A percentile compares a stretch with the other conserved stretches of the same genome.
These are phyloP conservation scores for Philonicus albiceps DNA, from an alignment of 2,888 invertebrate genomes.

Conservation along the genomic window DNA sequence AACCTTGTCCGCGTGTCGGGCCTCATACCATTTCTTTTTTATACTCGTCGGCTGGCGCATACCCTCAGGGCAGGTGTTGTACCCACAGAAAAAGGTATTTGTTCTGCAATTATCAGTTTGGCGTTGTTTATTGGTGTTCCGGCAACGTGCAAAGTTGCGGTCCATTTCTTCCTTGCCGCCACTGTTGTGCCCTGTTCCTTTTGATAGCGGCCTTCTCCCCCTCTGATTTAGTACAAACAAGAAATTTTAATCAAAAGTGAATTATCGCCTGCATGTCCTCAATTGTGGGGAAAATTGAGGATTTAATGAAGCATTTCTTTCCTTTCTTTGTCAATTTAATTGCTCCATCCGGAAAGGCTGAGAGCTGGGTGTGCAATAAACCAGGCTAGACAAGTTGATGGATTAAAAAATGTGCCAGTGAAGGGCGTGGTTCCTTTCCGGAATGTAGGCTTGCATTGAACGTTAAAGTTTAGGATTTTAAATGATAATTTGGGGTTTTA, in stretches of 20 bases:
- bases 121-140: background rate
- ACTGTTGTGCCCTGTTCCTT: background rate
- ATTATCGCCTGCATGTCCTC: constrained; percentile 6
- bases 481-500: background rate
- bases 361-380: background rate
- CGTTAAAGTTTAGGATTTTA: background rate
- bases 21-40: background rate
- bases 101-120: background rate
- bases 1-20: background rate
- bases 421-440: background rate
- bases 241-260: constrained; percentile 29
- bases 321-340: background rate
- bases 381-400: background rate
- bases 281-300: background rate
- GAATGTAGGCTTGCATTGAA: background rate
- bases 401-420: background rate
- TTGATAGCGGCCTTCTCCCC: too few species aligned
- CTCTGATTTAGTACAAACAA: constrained; percentile 9
- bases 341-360: background rate
- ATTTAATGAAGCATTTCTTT: background rate
- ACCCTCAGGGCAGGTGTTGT: background rate
- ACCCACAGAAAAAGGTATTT: background rate
- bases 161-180: background rate
- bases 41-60: background rate
- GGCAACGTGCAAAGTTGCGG: background rate